Evolutionary conservation across 2,113 vertebrate species (phyloP).

Genomic region (Halcyon malimbica): DNA sequence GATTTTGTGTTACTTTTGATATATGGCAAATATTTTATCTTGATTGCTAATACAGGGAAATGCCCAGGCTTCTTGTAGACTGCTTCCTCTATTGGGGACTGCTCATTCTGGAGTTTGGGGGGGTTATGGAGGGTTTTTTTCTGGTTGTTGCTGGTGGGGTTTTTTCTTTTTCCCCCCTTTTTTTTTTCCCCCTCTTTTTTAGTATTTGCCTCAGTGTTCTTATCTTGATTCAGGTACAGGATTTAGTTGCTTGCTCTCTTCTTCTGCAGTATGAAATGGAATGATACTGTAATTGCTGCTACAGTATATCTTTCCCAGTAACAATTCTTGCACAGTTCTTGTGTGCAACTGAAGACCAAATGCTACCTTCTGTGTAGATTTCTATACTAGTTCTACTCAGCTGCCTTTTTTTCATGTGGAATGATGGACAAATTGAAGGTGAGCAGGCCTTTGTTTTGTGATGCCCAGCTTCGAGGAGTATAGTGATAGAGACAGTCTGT

Average conservation of each 20-base stretch:
- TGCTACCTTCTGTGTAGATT: not conserved
- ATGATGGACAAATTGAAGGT: constrained; percentile 8
- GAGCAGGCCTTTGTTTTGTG: not conserved
- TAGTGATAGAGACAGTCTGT: not conserved
- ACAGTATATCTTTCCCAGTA: not conserved
- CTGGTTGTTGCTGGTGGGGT: not conserved
- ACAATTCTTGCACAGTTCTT: not conserved
- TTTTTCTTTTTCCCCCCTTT: not conserved
- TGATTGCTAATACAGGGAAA: not conserved
- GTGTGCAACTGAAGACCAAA: not conserved
- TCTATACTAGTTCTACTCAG: not conserved
- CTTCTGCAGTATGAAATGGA: not conserved
- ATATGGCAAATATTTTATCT: not conserved
- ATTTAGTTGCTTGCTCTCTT: not conserved
- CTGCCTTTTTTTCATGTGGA: not conserved
- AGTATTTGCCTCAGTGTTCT: not conserved
- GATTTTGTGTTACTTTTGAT: not conserved
- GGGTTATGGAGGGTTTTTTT: not conserved
- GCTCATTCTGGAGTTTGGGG: fast-evolving
- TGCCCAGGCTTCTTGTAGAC: not conserved
- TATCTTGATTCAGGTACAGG: not conserved
- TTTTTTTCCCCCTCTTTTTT: not conserved
- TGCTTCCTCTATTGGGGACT: not conserved
- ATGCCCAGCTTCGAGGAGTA: not conserved
- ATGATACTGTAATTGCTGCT: not conserved